phyloP scores from a whole-genome alignment of 2,888 invertebrate genomes.

The Nymphalis urticae region DNA sequence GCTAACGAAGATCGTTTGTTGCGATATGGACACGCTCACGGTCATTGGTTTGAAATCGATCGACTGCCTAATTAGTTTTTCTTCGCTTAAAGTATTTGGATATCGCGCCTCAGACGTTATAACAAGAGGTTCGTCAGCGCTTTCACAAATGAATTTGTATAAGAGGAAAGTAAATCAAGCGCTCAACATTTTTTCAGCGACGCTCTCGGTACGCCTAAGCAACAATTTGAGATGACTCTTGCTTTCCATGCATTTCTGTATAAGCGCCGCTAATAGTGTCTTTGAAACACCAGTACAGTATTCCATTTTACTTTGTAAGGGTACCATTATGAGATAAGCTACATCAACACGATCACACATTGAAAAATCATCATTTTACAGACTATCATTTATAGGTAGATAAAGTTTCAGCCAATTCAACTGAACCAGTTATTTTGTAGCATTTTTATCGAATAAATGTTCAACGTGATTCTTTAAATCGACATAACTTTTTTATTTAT shows the following conservation, averaged over 20 bases:
- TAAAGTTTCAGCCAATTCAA: too few relatives aligned
- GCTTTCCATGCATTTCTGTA: conserved; percentile 99
- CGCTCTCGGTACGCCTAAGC: conserved; percentile 97
- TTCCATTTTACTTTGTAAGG: conserved; percentile 98
- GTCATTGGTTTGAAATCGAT: conserved; percentile 97
- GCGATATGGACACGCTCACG: conserved; percentile 95
- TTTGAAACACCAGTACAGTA: conserved; percentile 99
- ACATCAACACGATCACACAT: conserved; percentile 98
- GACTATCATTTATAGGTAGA: too few relatives aligned
- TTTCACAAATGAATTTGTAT: conserved; percentile 98
- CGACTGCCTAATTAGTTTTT: conserved; percentile 98
- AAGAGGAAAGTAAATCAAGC: conserved; percentile 99
- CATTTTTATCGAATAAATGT: too few relatives aligned
- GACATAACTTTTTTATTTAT: too few relatives aligned
- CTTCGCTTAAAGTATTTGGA: conserved; percentile 93
- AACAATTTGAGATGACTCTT: conserved; percentile 97
- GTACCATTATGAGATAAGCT: conserved; percentile 99
- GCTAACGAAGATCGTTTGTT: conserved; percentile 93
- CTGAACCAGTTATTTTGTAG: too few relatives aligned
- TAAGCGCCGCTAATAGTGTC: conserved; percentile 96
- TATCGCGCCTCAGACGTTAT: conserved; percentile 99
- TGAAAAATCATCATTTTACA: conserved; percentile 83
- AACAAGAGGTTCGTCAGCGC: conserved; percentile 98
- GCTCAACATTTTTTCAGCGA: conserved; percentile 99
- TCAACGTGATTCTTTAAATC: too few relatives aligned